Base-by-base conservation (phyloP, 2,888 invertebrate species). In the Panzeria rudis region DNA sequence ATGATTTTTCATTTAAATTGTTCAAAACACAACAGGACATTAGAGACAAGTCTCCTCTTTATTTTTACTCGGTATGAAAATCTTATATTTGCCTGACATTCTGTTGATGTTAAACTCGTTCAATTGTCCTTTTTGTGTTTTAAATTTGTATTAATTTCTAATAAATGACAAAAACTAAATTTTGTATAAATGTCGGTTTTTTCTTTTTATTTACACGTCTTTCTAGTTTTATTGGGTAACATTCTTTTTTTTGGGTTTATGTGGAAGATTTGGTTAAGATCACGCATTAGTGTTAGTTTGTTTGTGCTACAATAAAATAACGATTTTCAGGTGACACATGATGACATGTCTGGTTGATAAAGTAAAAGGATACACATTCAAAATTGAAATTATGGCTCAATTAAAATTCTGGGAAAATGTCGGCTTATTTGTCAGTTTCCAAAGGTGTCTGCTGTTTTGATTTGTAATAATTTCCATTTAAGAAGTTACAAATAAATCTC, bases 391-490 rank as follows among this genome's bases (percentile, higher is more conserved):
- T 79, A 89, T 89, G 88, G 81, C 90, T 90, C 89, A 89, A 89
- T 90, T 88, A 87, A 87, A 88, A 88, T 89, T 91, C 90, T 87
- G 41, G 83, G 89, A 90, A 90, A 80, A 54, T 83, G 71, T 86
- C 86, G 83, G 83, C 69, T 75, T 61, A 35, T 52, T 44, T 82
- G 68, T 54, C 44, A 64, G 47, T 64, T 44, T 41, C 50, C 62
- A 71, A 77, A 85, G 75, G 84, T 84, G 84, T 86, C 86, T 84
- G 81, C 75, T 86, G 81, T 82, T 85, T 82, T 82, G 82, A 82
- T 82, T 86, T 80, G 72, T 80, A 52, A 62, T 75, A 83, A 83
- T 86, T 86, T 79, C 73, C 83, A 83, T 80, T 86, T 83, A 35
- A 73, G 78, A 29, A 73, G 66, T 25, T 56, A 50, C 72, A 64